Percentiles rank a stretch among this genome's conserved stretches.
These are phyloP conservation scores for Bovichtus diacanthus DNA, from an alignment of 2,797 vertebrate genomes.

Conservation along the genomic window DNA sequence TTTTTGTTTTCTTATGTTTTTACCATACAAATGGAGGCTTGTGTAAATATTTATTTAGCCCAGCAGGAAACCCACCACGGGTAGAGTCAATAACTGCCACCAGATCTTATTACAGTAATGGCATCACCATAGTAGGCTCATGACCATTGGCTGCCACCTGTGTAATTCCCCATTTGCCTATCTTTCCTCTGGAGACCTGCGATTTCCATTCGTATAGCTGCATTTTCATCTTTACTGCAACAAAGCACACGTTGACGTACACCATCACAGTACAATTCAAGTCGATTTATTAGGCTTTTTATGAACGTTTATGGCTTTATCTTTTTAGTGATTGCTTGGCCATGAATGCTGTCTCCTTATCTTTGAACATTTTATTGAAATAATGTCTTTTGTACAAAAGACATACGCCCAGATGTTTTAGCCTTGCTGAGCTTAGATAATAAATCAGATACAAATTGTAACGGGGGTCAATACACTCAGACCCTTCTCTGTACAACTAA, in stretches of 20 bases:
- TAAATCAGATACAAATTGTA: conserved; percentile 14
- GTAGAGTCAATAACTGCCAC: conserved; percentile 56
- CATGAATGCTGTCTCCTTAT: conserved; percentile 31
- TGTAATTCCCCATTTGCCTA: conserved; percentile 20
- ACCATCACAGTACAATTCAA: not conserved
- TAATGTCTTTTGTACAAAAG: not conserved
- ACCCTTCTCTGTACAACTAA: not conserved
- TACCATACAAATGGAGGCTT: conserved; percentile 57
- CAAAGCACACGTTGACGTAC: not conserved
- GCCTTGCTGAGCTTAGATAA: not conserved
- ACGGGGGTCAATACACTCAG: not conserved
- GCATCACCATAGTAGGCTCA: conserved; percentile 37
- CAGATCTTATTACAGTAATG: conserved; percentile 59
- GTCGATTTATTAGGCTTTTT: conserved; percentile 40
- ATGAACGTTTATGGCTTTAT: conserved; percentile 38
- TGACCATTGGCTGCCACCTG: conserved; percentile 30
- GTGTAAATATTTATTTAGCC: conserved; percentile 67
- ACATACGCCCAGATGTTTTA: not conserved
- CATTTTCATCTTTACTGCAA: conserved; percentile 49
- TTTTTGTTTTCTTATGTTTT: conserved; percentile 43
- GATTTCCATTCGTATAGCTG: conserved; percentile 24
- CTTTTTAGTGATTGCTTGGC: conserved; percentile 15
- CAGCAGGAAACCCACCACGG: conserved; percentile 57
- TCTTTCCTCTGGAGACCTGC: conserved; percentile 11
- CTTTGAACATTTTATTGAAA: conserved; percentile 32